Evolutionary conservation across 2,797 vertebrate species (phyloP), one percentile per base, ranked within the genome.

Genomic region (Thalassophryne amazonica): DNA sequence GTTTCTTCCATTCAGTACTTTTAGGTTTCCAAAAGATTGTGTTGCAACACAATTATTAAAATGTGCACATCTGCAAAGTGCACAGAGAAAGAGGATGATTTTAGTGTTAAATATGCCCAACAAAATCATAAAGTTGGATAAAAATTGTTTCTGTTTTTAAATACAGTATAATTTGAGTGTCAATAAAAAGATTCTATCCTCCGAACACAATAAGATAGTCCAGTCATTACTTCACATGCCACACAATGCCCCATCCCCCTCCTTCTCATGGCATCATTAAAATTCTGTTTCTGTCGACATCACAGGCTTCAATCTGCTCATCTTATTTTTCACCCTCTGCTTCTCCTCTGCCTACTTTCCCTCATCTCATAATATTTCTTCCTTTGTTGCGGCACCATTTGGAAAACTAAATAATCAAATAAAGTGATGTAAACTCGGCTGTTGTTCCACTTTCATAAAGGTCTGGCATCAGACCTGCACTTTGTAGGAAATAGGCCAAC

Each of bases 341-440:
- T 60, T 39, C 32, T 30, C 35, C 38, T 39, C 35, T 41, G 16
- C 31, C 23, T 15, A 51, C 30, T 28, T 34, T 48, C 35, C 5
- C 27, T 17, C 24, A 39, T 40, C 22, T 29, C 38, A 19, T 28
- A 22, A 61, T 32, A 22, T 57, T 71, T 56, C 49, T 41, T 59
- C 31, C 31, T 27, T 42, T 41, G 29, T 59, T 28, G 43, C 37
- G 23, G 25, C 0, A 7, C 23, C n/a, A n/a, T n/a, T n/a, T n/a
- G n/a, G n/a, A n/a, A n/a, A n/a, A n/a, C n/a, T n/a, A 28, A 39
- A 27, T 3, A 1, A 46, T n/a, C 30, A 30, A 41, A 52, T 2
- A 38, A 15, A 2, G 10, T 22, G 23, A 22, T 6, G 13, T 0
- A n/a, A 8, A 3, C 1, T 7, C 4, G 23, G 1, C 16, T 17